Conservation (phyloP, 2,797 vertebrate genomes). For the Acrossocheilus wenchowensis region DNA sequence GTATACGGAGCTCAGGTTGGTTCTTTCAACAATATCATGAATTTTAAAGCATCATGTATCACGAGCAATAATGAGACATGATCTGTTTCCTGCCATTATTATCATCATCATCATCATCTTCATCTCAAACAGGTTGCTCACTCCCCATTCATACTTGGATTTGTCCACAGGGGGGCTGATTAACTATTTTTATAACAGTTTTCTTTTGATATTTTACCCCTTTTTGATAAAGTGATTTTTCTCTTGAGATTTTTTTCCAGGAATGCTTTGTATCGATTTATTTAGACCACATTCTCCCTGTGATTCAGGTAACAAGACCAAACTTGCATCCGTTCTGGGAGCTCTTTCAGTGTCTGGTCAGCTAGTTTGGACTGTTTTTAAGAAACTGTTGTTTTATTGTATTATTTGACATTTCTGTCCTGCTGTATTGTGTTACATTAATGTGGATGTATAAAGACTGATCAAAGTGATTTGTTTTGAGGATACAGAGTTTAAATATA, state of each 20-base stretch:
- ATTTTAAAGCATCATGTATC: conserved; percentile 51
- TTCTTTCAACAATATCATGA: conserved; percentile 46
- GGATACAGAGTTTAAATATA: conserved; percentile 28
- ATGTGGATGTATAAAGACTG: conserved; percentile 61
- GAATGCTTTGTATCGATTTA: conserved; percentile 72
- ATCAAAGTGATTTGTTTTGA: conserved; percentile 53
- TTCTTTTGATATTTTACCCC: conserved; percentile 79
- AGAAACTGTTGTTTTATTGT: conserved; percentile 65
- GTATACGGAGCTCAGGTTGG: conserved; percentile 50
- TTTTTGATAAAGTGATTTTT: conserved; percentile 76
- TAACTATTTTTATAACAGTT: conserved; percentile 82
- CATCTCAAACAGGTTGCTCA: conserved; percentile 24
- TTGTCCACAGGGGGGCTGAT: conserved; percentile 64
- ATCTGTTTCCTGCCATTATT: conserved; percentile 14
- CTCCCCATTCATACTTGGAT: conserved; percentile 26
- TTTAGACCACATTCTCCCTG: conserved; percentile 66
- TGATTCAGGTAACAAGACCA: conserved; percentile 76
- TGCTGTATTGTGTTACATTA: conserved; percentile 71
- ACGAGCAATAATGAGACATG: conserved; percentile 66
- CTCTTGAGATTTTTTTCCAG: conserved; percentile 69
- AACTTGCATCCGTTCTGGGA: conserved; percentile 72
- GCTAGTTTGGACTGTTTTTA: conserved; percentile 69
- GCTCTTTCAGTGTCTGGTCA: conserved; percentile 69
- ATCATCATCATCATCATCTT: background rate
- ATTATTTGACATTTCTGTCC: conserved; percentile 64